These are phyloP conservation scores for Neoniphon sammara DNA, from an alignment of 2,797 vertebrate species.

Conservation along the genomic window DNA sequence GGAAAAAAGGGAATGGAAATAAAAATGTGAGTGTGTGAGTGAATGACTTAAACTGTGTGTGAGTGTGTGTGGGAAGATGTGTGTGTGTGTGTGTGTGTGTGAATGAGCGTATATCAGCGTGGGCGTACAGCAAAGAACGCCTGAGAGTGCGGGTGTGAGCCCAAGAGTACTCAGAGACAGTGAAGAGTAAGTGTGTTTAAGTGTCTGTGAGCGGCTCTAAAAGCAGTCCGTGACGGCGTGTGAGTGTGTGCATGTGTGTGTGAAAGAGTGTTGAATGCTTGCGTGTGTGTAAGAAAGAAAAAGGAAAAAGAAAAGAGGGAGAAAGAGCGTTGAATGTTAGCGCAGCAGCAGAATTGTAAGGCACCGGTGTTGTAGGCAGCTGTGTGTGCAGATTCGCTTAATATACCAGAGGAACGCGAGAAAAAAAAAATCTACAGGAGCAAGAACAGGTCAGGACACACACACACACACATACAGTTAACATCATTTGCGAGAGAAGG, in stretches of 20 bases:
- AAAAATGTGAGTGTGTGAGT: constrained; percentile 5
- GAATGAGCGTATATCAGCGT: constrained; percentile 12
- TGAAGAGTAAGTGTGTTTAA: constrained; percentile 5
- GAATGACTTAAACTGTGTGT: constrained; percentile 2
- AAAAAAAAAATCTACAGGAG: constrained; percentile 9
- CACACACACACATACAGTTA: constrained; percentile 33
- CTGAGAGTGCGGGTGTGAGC: constrained; percentile 29
- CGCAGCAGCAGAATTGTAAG: constrained; percentile 56
- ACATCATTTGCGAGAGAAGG: constrained; percentile 56
- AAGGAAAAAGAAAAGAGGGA: background rate
- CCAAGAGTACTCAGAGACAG: constrained; percentile 24
- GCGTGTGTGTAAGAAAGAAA: constrained; percentile 14
- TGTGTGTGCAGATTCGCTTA: constrained; percentile 52
- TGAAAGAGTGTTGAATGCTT: constrained; percentile 5
- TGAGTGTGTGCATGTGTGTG: constrained; percentile 1
- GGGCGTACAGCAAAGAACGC: constrained; percentile 6
- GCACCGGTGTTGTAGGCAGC: constrained; percentile 67
- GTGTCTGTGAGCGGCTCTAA: constrained; percentile 36
- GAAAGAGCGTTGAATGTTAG: constrained; percentile 29
- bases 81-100: constrained; percentile 17
- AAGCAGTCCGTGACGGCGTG: constrained; percentile 12
- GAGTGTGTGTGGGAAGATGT: constrained; percentile 10
- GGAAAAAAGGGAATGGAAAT: background rate
- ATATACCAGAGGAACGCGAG: constrained; percentile 59
- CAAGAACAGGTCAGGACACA: constrained; percentile 60